phyloP scores from a whole-genome alignment of 2,797 vertebrate genomes.

The Hemitrygon akajei region DNA sequence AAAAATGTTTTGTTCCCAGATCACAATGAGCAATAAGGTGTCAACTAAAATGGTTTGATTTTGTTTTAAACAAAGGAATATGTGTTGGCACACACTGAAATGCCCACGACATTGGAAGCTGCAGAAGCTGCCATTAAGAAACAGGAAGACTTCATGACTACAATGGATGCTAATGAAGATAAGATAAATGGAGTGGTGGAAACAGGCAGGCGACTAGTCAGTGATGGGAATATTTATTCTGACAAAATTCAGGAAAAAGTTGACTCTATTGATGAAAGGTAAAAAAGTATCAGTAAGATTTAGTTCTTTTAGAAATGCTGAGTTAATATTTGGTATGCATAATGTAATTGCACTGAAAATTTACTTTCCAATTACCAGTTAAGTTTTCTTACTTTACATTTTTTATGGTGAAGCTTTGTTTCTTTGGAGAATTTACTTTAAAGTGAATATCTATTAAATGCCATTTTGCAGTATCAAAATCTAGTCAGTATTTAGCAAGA shows the following conservation, averaged over 20 bases:
- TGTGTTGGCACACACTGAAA: slow-evolving; percentile 91
- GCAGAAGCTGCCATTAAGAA: slow-evolving; percentile 95
- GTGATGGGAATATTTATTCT: slow-evolving; percentile 82
- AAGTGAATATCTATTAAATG: not conserved
- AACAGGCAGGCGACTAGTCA: slow-evolving; percentile 80
- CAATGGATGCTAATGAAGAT: slow-evolving; percentile 93
- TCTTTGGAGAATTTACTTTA: not conserved
- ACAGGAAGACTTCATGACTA: slow-evolving; percentile 98
- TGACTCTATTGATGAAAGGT: slow-evolving; percentile 93
- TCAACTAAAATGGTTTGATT: slow-evolving; percentile 35
- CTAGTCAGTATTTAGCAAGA: not conserved
- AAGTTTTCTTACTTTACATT: not conserved
- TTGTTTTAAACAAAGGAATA: slow-evolving; percentile 70
- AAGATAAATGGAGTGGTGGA: slow-evolving; percentile 90
- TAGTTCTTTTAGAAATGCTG: not conserved
- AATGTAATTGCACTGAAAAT: not conserved
- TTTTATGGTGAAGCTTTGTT: not conserved
- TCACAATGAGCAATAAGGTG: not conserved
- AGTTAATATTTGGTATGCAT: not conserved
- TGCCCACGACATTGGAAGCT: slow-evolving; percentile 88
- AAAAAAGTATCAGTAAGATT: not conserved
- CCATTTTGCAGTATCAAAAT: not conserved
- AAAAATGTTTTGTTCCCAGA: not conserved
- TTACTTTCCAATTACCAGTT: not conserved
- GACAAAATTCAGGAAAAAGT: slow-evolving; percentile 83